Evolutionary conservation across 1,140 invertebrate genomes (phyloP).

Genomic region (Panagrolaimus sp.): DNA sequence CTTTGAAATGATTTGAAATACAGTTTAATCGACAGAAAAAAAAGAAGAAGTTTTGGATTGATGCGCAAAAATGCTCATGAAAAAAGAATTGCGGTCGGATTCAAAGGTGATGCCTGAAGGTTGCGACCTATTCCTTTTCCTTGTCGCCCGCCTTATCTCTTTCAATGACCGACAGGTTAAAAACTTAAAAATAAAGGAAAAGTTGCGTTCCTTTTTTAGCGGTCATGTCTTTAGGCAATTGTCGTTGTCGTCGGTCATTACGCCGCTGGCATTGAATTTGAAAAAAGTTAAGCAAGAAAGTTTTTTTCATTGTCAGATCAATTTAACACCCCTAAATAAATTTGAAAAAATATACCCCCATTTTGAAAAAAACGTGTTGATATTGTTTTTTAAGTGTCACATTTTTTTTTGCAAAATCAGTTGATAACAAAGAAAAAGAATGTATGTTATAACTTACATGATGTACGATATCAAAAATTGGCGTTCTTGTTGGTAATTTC

Average conservation of each 20-base stretch:
- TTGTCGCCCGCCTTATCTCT: conserved; percentile 12
- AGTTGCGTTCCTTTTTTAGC: conserved; percentile 3
- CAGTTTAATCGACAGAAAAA: background rate
- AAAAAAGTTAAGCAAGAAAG: background rate
- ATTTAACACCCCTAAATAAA: no score
- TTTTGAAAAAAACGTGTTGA: no score
- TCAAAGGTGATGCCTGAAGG: conserved; percentile 2
- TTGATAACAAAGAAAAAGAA: no score
- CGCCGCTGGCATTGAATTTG: conserved; percentile 7
- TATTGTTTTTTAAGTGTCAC: no score
- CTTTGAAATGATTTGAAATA: background rate
- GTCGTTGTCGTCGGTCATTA: background rate
- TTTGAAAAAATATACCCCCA: no score
- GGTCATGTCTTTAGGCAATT: conserved; percentile 9
- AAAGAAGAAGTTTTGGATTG: background rate
- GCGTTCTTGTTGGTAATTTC: no score
- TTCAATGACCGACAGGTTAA: background rate
- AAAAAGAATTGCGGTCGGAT: conserved; percentile 5
- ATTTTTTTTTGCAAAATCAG: no score
- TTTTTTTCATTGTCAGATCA: background rate
- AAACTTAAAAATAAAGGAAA: background rate
- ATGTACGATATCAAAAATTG: no score
- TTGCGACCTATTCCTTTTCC: background rate
- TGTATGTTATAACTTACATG: no score
- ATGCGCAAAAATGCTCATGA: background rate